Evolutionary conservation across 2,797 vertebrate genomes (phyloP), one percentile per base, ranked within the genome.

Genomic region (Petrocephalus sullivani): DNA sequence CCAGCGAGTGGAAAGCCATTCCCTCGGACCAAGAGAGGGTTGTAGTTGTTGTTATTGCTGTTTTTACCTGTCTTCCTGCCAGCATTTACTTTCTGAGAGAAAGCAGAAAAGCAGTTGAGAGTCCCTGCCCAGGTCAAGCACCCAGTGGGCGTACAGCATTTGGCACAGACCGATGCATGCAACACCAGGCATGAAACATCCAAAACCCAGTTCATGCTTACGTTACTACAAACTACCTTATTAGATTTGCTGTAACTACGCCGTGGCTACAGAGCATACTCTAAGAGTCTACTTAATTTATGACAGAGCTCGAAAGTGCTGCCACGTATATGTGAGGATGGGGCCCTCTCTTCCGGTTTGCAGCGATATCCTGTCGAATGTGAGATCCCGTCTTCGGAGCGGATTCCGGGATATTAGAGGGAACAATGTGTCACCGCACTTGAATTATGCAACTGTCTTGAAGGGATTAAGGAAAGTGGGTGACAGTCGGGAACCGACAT

Each of bases 381-480:
- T 81, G 86, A 64, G n/a, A n/a, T 28, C 14, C 51, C 23, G 88
- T 91, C 91, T 16, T 60, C 16, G 9, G n/a, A 82, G 61, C n/a
- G 61, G 83, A 86, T 86, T 60, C 51, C 28, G 3, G 75, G 46
- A 75, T 71, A 56, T 87, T 82, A 53, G 78, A 75, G 90, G 90
- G 88, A 91, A 90, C 88, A 92, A 92, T 93, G 92, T 91, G 93
- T 94, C 94, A 93, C 88, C 85, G 46, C 10, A 19, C 90, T 94
- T 95, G 93, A 94, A 94, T 95, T 92, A 95, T 94, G 93, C 92
- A 95, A 89, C 90, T 33, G 87, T 49, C 54, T 86, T 87, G 86
- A 89, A 61, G 90, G 90, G 93, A 92, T 94, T 92, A 91, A 93
- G 90, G 89, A 82, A 87, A 86, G 90, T 87, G 91, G 90, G 90